Base-by-base conservation (phyloP, 2,113 vertebrate species). In the Burhinus oedicnemus region DNA sequence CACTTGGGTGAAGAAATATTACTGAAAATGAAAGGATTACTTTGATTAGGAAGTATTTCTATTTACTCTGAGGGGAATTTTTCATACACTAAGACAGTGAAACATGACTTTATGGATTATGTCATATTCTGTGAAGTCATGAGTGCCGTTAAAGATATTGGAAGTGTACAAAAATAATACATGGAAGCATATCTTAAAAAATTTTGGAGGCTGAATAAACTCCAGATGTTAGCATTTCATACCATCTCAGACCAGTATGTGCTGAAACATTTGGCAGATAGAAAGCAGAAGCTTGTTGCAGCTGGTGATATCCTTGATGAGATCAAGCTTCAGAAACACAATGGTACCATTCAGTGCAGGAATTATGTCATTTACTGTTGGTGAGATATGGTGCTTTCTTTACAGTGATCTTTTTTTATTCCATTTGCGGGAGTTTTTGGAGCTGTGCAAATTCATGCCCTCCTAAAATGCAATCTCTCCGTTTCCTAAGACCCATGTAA, bases 141-240 rank as follows among this genome's bases (percentile, higher is more conserved):
- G 79, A 83, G 55, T 78, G 49, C 38, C 76, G 69, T 9, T 86
- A 87, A 96, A 83, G 78, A 69, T 94, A 93, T 51, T 94, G 83
- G 84, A 91, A 89, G 83, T 81, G 47, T 64, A 77, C 40, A 81
- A 78, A 93, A 96, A 96, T 95, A 96, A 80, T 93, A 90, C 66
- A 61, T 87, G 54, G 89, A 95, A 97, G 57, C 71, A 17, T 89
- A 89, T 94, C 92, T 79, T 66, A 58, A 95, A 26, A 94, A 96
- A 90, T 87, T 96, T 94, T 65, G 90, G 83, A 85, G 92, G 81
- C 89, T 95, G 93, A 97, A 96, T 91, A 95, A 91, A 95, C 81
- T 97, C 95, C 97, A 98, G 97, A 97, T 96, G 95, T 87, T 93
- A 77, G 74, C 18, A 81, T 91, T 95, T 61, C 54, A 62, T 85